phyloP scores from a whole-genome alignment of 2,113 vertebrate species.

The Myiozetetes cayanensis region DNA sequence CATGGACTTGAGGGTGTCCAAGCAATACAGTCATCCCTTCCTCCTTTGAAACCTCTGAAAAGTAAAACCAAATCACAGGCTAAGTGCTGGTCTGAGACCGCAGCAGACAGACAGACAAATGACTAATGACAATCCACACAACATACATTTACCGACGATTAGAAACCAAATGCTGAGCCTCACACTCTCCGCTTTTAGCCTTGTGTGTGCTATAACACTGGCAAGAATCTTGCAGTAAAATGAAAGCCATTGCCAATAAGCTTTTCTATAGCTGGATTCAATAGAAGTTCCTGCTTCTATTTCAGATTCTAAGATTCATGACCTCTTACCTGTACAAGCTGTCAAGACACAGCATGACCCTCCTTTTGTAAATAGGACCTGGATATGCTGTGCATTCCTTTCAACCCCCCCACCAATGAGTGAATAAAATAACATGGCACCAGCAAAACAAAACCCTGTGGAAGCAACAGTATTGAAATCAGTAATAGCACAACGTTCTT shows the following conservation, averaged over 20 bases:
- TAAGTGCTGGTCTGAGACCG: not conserved
- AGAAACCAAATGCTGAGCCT: conserved; percentile 16
- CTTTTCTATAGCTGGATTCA: not conserved
- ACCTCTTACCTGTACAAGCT: conserved; percentile 14
- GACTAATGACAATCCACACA: not conserved
- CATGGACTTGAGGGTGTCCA: not conserved
- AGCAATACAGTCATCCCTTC: conserved; percentile 30
- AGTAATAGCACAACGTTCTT: not conserved
- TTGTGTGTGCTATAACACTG: not conserved
- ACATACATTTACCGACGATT: not conserved
- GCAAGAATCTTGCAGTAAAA: not conserved
- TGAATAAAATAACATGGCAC: not conserved
- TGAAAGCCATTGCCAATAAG: not conserved
- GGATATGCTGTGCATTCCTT: not conserved
- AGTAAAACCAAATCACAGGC: not conserved
- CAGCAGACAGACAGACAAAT: conserved; percentile 22
- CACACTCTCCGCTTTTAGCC: not conserved
- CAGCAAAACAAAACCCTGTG: not conserved
- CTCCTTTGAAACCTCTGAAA: conserved; percentile 5
- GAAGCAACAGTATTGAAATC: not conserved
- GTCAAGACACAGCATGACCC: not conserved
- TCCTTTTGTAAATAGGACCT: conserved; percentile 21
- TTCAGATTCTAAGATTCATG: not conserved
- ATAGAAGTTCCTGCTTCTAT: not conserved
- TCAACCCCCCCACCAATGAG: fast-evolving